Evolutionary conservation across 1,140 invertebrate genomes (phyloP).

Genomic region (Trypoxylus dichotomus): DNA sequence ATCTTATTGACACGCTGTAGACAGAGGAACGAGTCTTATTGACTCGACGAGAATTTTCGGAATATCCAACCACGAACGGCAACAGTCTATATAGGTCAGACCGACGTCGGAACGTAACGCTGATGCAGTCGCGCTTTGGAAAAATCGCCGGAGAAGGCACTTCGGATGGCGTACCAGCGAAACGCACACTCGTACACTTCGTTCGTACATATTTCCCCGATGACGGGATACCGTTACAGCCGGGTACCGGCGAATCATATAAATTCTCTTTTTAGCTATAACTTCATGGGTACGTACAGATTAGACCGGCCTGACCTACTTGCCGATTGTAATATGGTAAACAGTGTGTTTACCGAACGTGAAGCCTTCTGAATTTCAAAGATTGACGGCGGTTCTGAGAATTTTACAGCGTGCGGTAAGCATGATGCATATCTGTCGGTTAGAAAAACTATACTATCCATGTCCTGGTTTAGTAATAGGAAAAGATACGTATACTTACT

Average conservation of each 20-base stretch:
- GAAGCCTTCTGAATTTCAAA: neutral
- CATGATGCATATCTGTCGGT: neutral
- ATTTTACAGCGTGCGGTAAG: neutral
- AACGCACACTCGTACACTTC: neutral
- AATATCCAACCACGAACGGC: neutral
- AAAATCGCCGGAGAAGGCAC: neutral
- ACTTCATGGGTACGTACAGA: slow-evolving; percentile 6
- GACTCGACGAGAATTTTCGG: slow-evolving; percentile 1
- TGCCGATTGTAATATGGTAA: neutral
- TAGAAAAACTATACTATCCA: neutral
- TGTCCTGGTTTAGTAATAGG: too few relatives aligned
- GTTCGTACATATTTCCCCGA: neutral
- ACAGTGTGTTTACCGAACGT: neutral
- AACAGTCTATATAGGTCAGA: slow-evolving; percentile 12
- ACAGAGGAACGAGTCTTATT: neutral
- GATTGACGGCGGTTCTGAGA: neutral
- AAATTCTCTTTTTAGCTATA: slow-evolving; percentile 10
- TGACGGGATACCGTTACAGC: neutral
- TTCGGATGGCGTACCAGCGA: neutral
- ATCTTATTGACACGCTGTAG: neutral
- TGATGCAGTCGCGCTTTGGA: neutral
- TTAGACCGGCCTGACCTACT: slow-evolving; percentile 18
- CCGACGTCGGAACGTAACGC: neutral
- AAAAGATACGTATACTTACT: too few relatives aligned
- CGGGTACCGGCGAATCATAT: slow-evolving; percentile 11